Percentiles rank a stretch among this genome's conserved stretches.
Conservation (phyloP, 2,797 vertebrate genomes). For the Geotrypetes seraphini region DNA sequence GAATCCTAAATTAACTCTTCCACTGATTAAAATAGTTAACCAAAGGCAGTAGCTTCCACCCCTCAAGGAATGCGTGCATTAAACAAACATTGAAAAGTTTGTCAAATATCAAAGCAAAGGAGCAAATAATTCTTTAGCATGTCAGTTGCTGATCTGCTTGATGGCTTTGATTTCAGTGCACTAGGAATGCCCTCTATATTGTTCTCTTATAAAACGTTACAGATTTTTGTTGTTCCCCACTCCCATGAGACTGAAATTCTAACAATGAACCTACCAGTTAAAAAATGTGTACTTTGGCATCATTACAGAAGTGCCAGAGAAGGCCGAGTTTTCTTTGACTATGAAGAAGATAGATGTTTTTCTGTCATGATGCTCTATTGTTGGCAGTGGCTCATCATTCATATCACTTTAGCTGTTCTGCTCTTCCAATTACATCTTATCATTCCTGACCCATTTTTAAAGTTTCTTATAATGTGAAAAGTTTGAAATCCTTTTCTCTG, state of each 20-base stretch:
- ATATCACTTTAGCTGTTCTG: not conserved
- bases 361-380: not conserved
- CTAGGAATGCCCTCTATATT: not conserved
- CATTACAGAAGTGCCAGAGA: not conserved
- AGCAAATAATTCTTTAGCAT: constrained; percentile 15
- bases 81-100: not conserved
- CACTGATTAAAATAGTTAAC: too few relatives aligned
- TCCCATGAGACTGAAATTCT: not conserved
- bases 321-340: constrained; percentile 3
- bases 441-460: constrained; percentile 16
- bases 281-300: accelerated
- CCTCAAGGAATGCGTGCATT: too few relatives aligned
- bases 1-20: too few relatives aligned
- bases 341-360: constrained; percentile 13
- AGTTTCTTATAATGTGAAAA: not conserved
- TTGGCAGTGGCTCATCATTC: constrained; percentile 14
- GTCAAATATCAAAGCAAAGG: not conserved
- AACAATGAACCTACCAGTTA: not conserved
- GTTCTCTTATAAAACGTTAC: not conserved
- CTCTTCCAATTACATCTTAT: constrained; percentile 10
- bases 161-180: constrained; percentile 1
- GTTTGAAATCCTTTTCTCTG: not conserved
- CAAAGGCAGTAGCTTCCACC: too few relatives aligned
- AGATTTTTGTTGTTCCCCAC: not conserved
- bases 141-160: constrained; percentile 13